phyloP scores from a whole-genome alignment of 2,797 vertebrate species.

The Hybognathus amarus region DNA sequence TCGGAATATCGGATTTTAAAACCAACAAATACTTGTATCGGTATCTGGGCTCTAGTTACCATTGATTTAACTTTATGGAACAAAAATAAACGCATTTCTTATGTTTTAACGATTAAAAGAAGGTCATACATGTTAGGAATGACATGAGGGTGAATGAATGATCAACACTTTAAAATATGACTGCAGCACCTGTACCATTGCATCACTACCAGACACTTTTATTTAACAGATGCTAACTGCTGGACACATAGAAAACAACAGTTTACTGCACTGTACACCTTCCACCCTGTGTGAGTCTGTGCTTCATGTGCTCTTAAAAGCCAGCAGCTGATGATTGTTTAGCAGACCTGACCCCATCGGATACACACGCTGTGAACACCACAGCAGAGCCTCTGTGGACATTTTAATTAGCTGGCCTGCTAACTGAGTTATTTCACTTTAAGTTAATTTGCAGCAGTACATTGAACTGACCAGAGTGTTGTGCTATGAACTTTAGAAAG shows the following conservation, averaged over 20 bases:
- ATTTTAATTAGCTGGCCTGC: slow-evolving; percentile 56
- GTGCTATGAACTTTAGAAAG: slow-evolving; percentile 71
- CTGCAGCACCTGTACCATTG: slow-evolving; percentile 45
- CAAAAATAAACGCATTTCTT: background rate
- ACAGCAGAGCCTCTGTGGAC: slow-evolving; percentile 24
- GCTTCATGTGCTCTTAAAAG: background rate
- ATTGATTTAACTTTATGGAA: background rate
- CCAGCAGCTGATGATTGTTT: slow-evolving; percentile 16
- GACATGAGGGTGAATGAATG: background rate
- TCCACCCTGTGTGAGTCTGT: background rate
- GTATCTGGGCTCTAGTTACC: no score
- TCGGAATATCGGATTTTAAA: no score
- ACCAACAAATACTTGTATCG: no score
- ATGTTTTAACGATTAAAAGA: background rate
- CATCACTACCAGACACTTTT: slow-evolving; percentile 33
- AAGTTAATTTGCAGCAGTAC: slow-evolving; percentile 67
- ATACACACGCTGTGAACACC: background rate
- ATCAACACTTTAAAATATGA: slow-evolving; percentile 19
- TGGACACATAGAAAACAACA: background rate
- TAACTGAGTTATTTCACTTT: slow-evolving; percentile 73
- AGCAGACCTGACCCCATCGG: slow-evolving; percentile 27
- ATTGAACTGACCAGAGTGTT: slow-evolving; percentile 66
- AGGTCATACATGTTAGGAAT: background rate
- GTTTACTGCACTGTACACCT: background rate
- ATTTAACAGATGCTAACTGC: slow-evolving; percentile 1